phyloP scores from a whole-genome alignment of 2,797 vertebrate species.

The Corythornis leucogaster region DNA sequence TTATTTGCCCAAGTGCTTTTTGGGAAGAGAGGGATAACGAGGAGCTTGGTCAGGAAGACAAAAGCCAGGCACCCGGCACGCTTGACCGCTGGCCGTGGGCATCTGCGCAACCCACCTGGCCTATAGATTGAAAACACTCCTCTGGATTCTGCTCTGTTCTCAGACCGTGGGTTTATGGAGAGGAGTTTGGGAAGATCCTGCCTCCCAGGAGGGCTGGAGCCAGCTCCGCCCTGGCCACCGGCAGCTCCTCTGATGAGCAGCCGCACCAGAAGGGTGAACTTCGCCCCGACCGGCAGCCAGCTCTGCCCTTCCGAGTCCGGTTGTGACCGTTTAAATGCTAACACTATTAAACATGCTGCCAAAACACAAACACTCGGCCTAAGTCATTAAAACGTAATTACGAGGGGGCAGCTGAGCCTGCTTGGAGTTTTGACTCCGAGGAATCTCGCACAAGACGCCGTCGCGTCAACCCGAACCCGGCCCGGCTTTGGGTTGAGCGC shows the following conservation, averaged over 20 bases:
- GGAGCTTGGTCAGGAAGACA: neutral
- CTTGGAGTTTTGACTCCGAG: constrained; percentile 63
- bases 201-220: neutral
- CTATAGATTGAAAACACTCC: rapidly evolving
- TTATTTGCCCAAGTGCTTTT: neutral
- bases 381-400: constrained; percentile 82
- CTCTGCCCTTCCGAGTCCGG: constrained; percentile 40
- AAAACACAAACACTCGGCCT: constrained; percentile 80
- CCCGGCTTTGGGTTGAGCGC: neutral
- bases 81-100: neutral
- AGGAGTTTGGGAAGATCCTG: neutral
- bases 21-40: neutral
- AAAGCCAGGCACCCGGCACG: rapidly evolving
- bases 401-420: constrained; percentile 82
- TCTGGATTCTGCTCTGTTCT: rapidly evolving
- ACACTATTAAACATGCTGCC: constrained; percentile 75
- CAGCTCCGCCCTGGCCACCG: neutral
- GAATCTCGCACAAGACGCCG: constrained; percentile 46
- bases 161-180: neutral
- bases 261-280: neutral
- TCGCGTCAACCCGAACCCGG: neutral
- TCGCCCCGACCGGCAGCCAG: neutral
- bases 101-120: rapidly evolving
- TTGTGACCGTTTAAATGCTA: constrained; percentile 79
- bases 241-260: neutral